Percentiles rank a stretch among this genome's conserved stretches.
phyloP scores from a whole-genome alignment of 2,797 vertebrate species.

The Syngnathus acus region DNA sequence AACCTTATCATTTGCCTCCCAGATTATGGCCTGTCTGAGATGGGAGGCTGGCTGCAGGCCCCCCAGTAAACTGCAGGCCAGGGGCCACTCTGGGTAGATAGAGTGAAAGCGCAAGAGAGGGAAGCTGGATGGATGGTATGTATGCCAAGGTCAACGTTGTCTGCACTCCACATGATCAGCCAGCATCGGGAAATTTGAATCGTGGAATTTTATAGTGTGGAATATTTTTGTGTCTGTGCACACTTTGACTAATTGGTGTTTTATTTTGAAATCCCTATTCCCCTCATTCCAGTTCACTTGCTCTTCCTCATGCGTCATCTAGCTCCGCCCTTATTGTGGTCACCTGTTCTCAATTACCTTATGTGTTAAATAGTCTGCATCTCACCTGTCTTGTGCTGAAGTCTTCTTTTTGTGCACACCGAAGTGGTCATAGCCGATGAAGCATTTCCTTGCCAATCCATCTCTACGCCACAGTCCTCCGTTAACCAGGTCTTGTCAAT shows the following conservation, averaged over 20 bases:
- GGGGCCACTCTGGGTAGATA: conserved; percentile 51
- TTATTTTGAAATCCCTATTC: no score
- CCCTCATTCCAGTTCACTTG: no score
- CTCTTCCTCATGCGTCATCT: no score
- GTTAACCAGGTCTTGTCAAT: no score
- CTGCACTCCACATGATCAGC: conserved; percentile 43
- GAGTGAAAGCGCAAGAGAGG: conserved; percentile 8
- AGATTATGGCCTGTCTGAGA: conserved; percentile 69
- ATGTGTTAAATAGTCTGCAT: no score
- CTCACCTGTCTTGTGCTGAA: no score
- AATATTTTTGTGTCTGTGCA: conserved; percentile 14
- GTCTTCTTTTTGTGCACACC: no score
- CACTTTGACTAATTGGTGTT: conserved; percentile 10
- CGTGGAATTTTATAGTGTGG: conserved; percentile 29
- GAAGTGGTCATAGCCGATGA: no score
- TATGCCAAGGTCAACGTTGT: conserved; percentile 59
- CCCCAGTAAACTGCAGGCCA: conserved; percentile 60
- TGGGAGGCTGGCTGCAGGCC: conserved; percentile 58
- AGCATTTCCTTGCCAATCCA: no score
- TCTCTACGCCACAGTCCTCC: no score
- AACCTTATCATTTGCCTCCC: conserved; percentile 69
- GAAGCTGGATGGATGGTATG: conserved; percentile 27
- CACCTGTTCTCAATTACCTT: no score
- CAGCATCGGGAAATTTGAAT: conserved; percentile 45
- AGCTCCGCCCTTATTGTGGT: no score